These are phyloP conservation scores for Gasterosteus aculeatus DNA, from an alignment of 2,113 vertebrate species.

Conservation along the genomic window DNA sequence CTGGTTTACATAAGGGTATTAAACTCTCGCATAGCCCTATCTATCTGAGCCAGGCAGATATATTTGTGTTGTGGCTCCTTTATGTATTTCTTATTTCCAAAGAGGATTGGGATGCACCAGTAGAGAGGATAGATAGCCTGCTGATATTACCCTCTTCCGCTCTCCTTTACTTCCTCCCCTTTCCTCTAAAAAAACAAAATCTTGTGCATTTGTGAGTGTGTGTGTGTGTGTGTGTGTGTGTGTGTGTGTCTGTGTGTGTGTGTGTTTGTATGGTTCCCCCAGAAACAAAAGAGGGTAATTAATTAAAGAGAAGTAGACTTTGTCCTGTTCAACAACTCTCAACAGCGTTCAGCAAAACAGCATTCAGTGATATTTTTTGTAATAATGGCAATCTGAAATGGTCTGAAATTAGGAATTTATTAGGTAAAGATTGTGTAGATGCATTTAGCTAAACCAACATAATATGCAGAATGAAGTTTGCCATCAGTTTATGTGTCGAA, in stretches of 20 bases:
- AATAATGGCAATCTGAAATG: conserved; percentile 62
- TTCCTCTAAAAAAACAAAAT: conserved; percentile 65
- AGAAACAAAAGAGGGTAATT: conserved; percentile 77
- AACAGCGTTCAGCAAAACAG: conserved; percentile 60
- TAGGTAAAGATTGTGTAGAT: conserved; percentile 37
- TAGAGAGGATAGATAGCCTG: conserved; percentile 80
- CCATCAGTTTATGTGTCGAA: conserved; percentile 13
- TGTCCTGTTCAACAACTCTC: conserved; percentile 69
- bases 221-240: conserved; percentile 19
- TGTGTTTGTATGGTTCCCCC: conserved; percentile 31
- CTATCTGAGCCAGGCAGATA: conserved; percentile 82
- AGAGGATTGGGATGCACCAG: conserved; percentile 82
- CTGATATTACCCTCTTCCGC: conserved; percentile 77
- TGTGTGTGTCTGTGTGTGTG: conserved; percentile 36
- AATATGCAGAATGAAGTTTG: conserved; percentile 22
- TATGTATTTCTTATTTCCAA: conserved; percentile 85
- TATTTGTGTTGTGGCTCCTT: conserved; percentile 82
- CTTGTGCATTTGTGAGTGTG: conserved; percentile 35
- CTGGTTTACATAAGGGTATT: conserved; percentile 85
- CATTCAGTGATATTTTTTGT: conserved; percentile 65
- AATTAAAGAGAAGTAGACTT: conserved; percentile 78
- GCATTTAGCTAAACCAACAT: conserved; percentile 35
- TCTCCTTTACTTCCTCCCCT: conserved; percentile 61
- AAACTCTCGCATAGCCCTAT: conserved; percentile 79
- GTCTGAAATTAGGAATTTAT: conserved; percentile 51